Conservation (phyloP, 2,888 invertebrate species). For the Apodemia zela region DNA sequence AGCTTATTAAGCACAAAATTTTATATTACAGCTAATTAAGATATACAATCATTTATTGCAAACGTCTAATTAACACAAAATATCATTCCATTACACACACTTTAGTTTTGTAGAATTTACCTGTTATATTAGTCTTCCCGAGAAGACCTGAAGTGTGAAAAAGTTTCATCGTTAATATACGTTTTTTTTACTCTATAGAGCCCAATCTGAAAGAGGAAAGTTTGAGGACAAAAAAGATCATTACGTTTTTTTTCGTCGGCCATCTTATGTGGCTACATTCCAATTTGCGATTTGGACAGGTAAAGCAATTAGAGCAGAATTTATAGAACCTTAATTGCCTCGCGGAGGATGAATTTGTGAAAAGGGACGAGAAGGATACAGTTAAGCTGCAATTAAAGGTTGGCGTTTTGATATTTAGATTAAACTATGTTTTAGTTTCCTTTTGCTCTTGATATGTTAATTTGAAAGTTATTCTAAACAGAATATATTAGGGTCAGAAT, state of each 20-base stretch:
- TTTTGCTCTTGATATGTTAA: slow-evolving; percentile 15
- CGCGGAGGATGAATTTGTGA: slow-evolving; percentile 42
- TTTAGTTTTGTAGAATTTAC: slow-evolving; percentile 60
- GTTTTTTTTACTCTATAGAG: slow-evolving; percentile 58
- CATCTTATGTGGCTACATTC: slow-evolving; percentile 47
- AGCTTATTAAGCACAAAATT: slow-evolving; percentile 8
- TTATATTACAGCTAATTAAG: slow-evolving; percentile 17
- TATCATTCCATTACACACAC: slow-evolving; percentile 70
- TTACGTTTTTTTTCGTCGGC: slow-evolving; percentile 47
- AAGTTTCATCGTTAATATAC: slow-evolving; percentile 77
- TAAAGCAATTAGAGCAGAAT: slow-evolving; percentile 53
- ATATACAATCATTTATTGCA: slow-evolving; percentile 31
- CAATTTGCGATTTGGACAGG: slow-evolving; percentile 57
- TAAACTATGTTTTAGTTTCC: slow-evolving; percentile 23
- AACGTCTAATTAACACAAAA: slow-evolving; percentile 45
- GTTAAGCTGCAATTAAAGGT: slow-evolving; percentile 47
- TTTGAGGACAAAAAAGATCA: slow-evolving; percentile 68
- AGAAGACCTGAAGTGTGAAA: slow-evolving; percentile 82
- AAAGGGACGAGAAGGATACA: slow-evolving; percentile 38
- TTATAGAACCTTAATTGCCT: slow-evolving; percentile 53
- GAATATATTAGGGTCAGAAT: neutral
- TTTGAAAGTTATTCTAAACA: slow-evolving; percentile 10
- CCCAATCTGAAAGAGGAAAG: slow-evolving; percentile 78
- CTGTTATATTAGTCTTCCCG: slow-evolving; percentile 82
- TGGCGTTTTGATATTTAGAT: slow-evolving; percentile 37